Conservation (phyloP, 1,140 invertebrate species). For the Heliconius congener region DNA sequence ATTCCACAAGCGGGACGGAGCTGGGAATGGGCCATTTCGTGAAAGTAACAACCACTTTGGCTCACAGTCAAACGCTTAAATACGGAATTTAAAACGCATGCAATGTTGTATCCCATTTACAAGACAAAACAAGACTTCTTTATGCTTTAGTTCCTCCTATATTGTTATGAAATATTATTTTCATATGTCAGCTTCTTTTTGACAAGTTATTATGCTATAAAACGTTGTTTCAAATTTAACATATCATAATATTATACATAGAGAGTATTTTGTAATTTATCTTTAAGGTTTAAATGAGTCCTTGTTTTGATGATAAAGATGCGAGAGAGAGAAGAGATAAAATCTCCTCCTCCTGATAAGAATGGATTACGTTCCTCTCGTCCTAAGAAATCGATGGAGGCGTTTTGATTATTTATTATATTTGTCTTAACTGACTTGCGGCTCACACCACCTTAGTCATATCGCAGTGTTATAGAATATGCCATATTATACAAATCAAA, state of each 20-base stretch:
- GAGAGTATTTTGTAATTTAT: too few relatives aligned
- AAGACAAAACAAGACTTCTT: conserved; percentile 4
- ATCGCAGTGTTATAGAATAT: too few relatives aligned
- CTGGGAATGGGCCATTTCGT: conserved; percentile 27
- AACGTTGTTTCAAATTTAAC: not conserved
- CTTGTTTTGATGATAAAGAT: too few relatives aligned
- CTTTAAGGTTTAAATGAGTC: too few relatives aligned
- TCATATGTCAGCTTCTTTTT: not conserved
- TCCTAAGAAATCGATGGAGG: too few relatives aligned
- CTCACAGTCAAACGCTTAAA: conserved; percentile 24
- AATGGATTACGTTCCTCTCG: too few relatives aligned
- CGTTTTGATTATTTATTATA: too few relatives aligned
- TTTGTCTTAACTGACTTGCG: too few relatives aligned
- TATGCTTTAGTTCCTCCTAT: not conserved
- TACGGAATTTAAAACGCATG: conserved; percentile 20
- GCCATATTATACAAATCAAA: too few relatives aligned
- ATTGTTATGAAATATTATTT: not conserved
- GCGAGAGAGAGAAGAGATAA: too few relatives aligned
- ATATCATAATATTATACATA: not conserved
- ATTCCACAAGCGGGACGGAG: conserved; percentile 19
- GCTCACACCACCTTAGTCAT: too few relatives aligned
- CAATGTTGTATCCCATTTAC: conserved; percentile 18
- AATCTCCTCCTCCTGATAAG: too few relatives aligned
- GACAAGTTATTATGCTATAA: not conserved
- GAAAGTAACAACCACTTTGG: conserved; percentile 30